Evolutionary conservation across 2,797 vertebrate species (phyloP).

Genomic region (Florisuga fusca): DNA sequence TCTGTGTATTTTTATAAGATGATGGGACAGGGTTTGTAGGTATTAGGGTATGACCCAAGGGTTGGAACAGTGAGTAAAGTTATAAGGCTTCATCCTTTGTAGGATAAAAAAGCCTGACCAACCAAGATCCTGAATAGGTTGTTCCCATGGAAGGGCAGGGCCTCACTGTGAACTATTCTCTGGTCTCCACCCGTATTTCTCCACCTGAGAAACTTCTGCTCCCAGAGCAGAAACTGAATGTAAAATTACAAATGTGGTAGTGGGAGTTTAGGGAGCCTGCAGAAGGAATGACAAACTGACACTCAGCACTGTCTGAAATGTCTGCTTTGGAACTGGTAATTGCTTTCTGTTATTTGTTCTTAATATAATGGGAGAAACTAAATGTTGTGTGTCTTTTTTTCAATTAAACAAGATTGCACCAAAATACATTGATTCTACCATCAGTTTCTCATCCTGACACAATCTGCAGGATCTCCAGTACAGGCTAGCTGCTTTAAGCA

Average conservation of each 20-base stretch:
- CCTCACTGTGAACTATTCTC: fast-evolving
- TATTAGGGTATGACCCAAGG: neutral
- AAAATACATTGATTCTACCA: neutral
- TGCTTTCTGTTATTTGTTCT: neutral
- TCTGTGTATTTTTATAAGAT: neutral
- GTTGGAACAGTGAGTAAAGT: neutral
- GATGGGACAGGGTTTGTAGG: neutral
- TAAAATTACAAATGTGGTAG: neutral
- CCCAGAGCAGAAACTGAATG: neutral
- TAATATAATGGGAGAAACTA: neutral
- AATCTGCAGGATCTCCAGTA: neutral
- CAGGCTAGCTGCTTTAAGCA: neutral
- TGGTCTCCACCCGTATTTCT: neutral
- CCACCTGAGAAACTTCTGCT: neutral
- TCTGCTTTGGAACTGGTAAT: neutral
- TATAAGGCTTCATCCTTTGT: neutral
- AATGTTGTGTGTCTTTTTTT: neutral
- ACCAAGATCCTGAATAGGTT: neutral
- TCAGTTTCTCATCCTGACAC: neutral
- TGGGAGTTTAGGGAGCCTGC: neutral
- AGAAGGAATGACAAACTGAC: neutral
- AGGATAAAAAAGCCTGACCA: neutral
- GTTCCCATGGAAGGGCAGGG: neutral
- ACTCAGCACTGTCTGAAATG: neutral
- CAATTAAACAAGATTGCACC: neutral